Evolutionary conservation across 2,888 invertebrate genomes (phyloP), one percentile per base, ranked within the genome.

Genomic region (Megastigmus dorsalis): DNA sequence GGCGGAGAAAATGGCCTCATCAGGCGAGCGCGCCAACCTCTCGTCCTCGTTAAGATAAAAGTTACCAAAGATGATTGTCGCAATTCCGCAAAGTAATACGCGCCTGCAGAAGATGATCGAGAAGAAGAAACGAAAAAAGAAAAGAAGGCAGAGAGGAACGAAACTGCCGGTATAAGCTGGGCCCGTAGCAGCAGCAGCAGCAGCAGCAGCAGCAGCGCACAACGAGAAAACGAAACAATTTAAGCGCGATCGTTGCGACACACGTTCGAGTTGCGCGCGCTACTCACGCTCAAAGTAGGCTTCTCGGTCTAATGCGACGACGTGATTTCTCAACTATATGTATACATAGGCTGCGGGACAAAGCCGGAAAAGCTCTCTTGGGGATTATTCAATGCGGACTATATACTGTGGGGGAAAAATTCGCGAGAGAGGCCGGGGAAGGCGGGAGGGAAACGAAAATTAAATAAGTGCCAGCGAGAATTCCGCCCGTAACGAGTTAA

Each of bases 251-350:
- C 36, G 20, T 67, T 66, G 57, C 45, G 60, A 67, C 45, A 57
- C 10, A 9, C 28, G 23, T 43, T n/a, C n/a, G n/a, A n/a, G n/a
- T n/a, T 26, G 65, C 52, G 65, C 52, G 26, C 55, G n/a, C 41
- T n/a, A n/a, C n/a, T 13, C 38, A 3, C 30, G 6, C 33, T 3
- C 38, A 45, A 60, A 59, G 54, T 62, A 67, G 62, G 67, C 48
- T 54, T 59, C n/a, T n/a, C n/a, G 41, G 45, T n/a, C 20, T 71
- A 45, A 67, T 36, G 36, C 36, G 45, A 33, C 20, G 43, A 26
- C 36, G 20, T 15, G 28, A 38, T 72, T 72, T 66, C 59, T 18
- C 57, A 72, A 59, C 48, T 28, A n/a, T n/a, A n/a, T n/a, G n/a
- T n/a, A n/a, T n/a, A n/a, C n/a, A n/a, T n/a, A n/a, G n/a, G n/a